Evolutionary conservation across 2,888 invertebrate genomes (phyloP), one percentile per base, ranked within the genome.

Genomic region (Aplocera efformata): DNA sequence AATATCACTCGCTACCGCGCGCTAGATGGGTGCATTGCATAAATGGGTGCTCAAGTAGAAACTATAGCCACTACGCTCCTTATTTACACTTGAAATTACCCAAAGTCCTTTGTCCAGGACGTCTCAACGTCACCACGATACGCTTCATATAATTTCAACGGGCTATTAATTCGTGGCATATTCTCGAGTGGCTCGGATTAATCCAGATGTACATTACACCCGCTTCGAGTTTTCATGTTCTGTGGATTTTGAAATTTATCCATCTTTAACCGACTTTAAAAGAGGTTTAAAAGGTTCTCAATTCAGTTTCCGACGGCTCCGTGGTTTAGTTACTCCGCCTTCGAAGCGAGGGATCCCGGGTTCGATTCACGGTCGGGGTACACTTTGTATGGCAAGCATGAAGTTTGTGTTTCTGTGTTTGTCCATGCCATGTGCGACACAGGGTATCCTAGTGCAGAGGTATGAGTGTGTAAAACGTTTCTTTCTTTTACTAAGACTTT

Each of bases 141-240:
- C 51, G 50, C 35, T 48, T 55, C 55, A 48, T 55, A 50, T 50
- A 55, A 43, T 47, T 47, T 48, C 42, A 30, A 50, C 50, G 50
- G 50, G 46, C 52, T 52, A 52, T 55, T 55, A 55, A 48, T 45
- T 45, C 43, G 32, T 20, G 26, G 41, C 45, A 43, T 46, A 46
- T 46, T 50, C 48, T 48, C 41, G 29, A 36, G 42, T 38, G 46
- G 43, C 30, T 36, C 27, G 30, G 33, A 25, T 39, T 39, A 47
- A 25, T 32, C 41, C 32, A 50, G 43, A 43, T 44, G 42, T 36
- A 48, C 32, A 44, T 31, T 9, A 10, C 32, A 38, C 35, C 31
- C 37, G 37, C 29, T 35, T 28, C 32, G 32, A 37, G 34, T 27
- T 43, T 35, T 44, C 11, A 32, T 35, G 9, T 25, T 8, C 9